These are phyloP conservation scores for Aphidius gifuensis DNA, from an alignment of 1,140 invertebrate species.

Conservation along the genomic window DNA sequence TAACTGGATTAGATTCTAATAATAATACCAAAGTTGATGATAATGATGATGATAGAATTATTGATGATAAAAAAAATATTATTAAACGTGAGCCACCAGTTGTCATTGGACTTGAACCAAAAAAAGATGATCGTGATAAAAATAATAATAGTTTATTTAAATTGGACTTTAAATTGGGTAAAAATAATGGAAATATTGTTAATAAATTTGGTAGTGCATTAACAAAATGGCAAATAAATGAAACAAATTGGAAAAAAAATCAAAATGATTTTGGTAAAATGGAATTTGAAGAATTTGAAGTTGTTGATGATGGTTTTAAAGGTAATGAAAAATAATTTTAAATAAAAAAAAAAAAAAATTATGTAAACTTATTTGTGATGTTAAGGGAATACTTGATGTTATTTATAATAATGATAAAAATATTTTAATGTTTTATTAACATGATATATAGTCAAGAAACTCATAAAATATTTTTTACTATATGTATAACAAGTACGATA, in stretches of 20 bases:
- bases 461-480: too few species aligned
- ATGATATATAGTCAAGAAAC: too few species aligned
- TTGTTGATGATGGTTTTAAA: conserved; percentile 65
- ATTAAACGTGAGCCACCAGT: conserved; percentile 46
- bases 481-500: too few species aligned
- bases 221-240: conserved; percentile 50
- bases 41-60: conserved; percentile 25
- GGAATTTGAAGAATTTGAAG: conserved; percentile 79
- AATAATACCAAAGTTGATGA: too few species aligned
- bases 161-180: conserved; percentile 45
- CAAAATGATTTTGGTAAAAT: conserved; percentile 70
- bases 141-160: conserved; percentile 31
- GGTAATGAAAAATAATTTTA: conserved; percentile 37
- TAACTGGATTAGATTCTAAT: conserved; percentile 33
- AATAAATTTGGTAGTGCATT: conserved; percentile 43
- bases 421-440: too few species aligned
- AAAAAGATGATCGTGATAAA: conserved; percentile 50
- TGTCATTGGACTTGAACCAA: conserved; percentile 47
- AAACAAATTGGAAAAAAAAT: conserved; percentile 42
- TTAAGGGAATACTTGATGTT: too few species aligned
- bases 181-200: conserved; percentile 35
- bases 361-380: too few species aligned
- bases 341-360: background rate
- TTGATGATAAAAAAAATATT: conserved; percentile 27
- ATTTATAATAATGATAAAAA: too few species aligned